Base-by-base conservation (phyloP, 1,140 invertebrate genomes). In the Drosophila chauvacae region DNA sequence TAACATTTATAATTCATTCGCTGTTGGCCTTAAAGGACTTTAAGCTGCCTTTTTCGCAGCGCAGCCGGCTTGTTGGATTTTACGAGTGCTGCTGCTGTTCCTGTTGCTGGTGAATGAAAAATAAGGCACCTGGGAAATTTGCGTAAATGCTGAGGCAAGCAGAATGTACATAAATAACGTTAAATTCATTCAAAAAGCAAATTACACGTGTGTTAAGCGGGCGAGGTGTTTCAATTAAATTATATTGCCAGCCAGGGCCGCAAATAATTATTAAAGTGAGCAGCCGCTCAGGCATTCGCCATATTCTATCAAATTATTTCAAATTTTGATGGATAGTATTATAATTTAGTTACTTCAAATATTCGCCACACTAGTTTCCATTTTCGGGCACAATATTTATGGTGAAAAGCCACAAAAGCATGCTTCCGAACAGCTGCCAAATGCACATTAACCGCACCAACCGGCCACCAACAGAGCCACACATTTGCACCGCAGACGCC, bases 51-150 rank as follows among this genome's bases (percentile, higher is more conserved):
- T 57, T 59, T 71, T 57, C 68, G 33, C 23, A 35, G 35, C 23
- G 14, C 69, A 37, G 35, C 50, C 41, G 18, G 39, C 28, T 56
- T 73, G 66, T 35, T 72, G 53, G 66, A 55, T 68, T 70, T 70
- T 33, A 65, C 39, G 62, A 53, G 47, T 18, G 18, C 33, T 18
- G 20, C 13, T n/a, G 26, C 9, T n/a, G 26, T 3, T 18, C 41
- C 4, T 23, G 37, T 39, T 69, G 62, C 28, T 58, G 45, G 6
- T 50, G 44, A 60, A 60, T 73, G 66, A 73, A 72, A 73, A 72
- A 73, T 72, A 72, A 59, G 70, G 55, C 70, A 73, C 68, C 68
- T 72, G 70, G 70, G 70, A 73, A 73, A 73, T 73, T 60, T 73
- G 45, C 68, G 70, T 73, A 73, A 73, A 73, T 60, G 70, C 55